Conservation (phyloP, 2,797 vertebrate genomes). For the Rhabdomys pumilio region DNA sequence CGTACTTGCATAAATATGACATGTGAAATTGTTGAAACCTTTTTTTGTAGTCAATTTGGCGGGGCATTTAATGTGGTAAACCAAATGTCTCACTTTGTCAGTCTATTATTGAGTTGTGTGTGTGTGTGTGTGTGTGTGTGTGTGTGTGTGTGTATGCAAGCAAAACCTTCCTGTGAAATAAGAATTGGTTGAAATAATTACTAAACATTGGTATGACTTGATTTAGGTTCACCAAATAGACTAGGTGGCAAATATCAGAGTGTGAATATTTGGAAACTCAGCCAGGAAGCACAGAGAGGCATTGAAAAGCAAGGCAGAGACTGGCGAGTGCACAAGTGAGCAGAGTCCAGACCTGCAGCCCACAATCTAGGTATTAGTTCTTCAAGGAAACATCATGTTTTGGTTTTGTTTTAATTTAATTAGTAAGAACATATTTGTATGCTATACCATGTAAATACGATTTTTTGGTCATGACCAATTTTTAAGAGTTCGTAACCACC, state of each 20-base stretch:
- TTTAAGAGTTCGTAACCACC: conserved; percentile 60
- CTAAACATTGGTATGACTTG: conserved; percentile 9
- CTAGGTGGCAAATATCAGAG: conserved; percentile 1
- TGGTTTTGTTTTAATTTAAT: conserved; percentile 24
- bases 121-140: not conserved
- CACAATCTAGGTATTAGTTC: not conserved
- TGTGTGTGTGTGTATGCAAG: not conserved
- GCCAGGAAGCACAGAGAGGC: not conserved
- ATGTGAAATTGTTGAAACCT: not conserved
- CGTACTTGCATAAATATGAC: not conserved
- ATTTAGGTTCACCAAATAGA: conserved; percentile 60
- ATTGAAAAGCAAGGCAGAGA: conserved; percentile 24
- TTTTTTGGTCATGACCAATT: conserved; percentile 6
- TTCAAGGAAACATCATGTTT: conserved; percentile 4
- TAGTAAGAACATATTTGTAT: conserved; percentile 27
- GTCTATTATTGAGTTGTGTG: not conserved
- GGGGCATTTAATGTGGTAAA: not conserved
- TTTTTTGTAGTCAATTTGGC: not conserved
- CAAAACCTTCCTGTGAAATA: not conserved
- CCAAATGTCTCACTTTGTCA: not conserved
- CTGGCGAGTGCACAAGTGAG: not conserved
- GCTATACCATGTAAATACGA: not conserved
- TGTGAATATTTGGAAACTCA: conserved; percentile 53
- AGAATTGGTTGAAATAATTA: conserved; percentile 20
- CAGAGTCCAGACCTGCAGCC: not conserved